Evolutionary conservation across 92 coral and sea anemone genomes (phyloP), one percentile per base, ranked within the genome.

Genomic region (Bergia puertoricense): DNA sequence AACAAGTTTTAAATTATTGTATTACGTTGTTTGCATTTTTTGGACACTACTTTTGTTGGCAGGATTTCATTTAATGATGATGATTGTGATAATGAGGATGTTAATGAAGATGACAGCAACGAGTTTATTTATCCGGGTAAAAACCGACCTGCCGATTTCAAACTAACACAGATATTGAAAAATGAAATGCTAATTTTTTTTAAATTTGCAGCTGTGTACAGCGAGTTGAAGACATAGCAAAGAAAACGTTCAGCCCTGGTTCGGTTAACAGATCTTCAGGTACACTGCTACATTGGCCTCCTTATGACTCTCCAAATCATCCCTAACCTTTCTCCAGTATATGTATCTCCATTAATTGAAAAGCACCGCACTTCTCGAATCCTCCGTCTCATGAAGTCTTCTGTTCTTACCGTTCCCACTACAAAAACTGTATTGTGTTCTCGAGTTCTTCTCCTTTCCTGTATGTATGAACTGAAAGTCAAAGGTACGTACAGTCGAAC

Each of bases 161-260:
- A 18, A 20, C n/a, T 54, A 62, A 62, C 30, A 4, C 1, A 6
- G 30, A 20, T 62, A 62, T 62, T 62, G 30, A 1, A 62, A 18
- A 62, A 23, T 62, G n/a, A 62, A 62, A 18, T 18, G 4, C 30
- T 4, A 3, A 18, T 62, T 18, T 62, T 3, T 73, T 20, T 77
- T 56, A 3, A 16, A 67, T 84, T 30, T 80, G 42, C 59, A 93
- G 96, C 46, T 92, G 93, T 80, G 92, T 84, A 37, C 92, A 94
- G 57, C 90, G 88, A 46, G 80, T 91, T 22, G 95, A 94, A 11
- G 92, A 91, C 14, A 92, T 94, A 48, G 91, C 93, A 6, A 89
- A 86, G 90, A 90, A 89, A 51, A 92, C 93, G 51, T 91, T 89
- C 89, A 86, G 57, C 13, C 88, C 89, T 44, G 88, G 73, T 6